Base-by-base conservation (phyloP, 2,797 vertebrate genomes). In the Dryobates pubescens region DNA sequence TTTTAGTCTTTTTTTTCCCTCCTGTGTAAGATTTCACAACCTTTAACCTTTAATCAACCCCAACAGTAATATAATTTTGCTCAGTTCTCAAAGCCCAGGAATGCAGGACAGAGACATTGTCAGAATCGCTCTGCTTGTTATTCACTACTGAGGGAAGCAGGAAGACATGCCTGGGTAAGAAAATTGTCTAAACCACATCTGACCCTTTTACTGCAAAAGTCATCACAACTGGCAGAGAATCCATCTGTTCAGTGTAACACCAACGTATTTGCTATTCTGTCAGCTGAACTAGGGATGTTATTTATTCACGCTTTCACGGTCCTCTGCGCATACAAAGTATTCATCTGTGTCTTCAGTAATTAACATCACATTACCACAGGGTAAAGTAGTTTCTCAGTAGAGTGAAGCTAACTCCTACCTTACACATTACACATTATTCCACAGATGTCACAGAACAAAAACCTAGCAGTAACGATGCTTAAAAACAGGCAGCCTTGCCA, bases 261-360 rank as follows among this genome's bases (percentile, higher is more conserved):
- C 45, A 65, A 58, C 7, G 9, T 76, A 51, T 79, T 92, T 78
- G 22, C 68, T 49, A 68, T 87, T 90, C 68, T 96, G 94, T 95
- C 92, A 91, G 86, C 24, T 82, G 67, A 51, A 6, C 91, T 65
- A 49, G 86, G 92, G 90, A 95, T 49, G 53, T 93, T 87, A 85
- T 69, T 82, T 86, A 94, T 90, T 94, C 57, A 20, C 72, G 81
- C 43, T 43, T 70, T 92, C 63, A 29, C 7, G 2, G 59, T 54
- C 63, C 87, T 71, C 84, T 64, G 53, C 32, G 23, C 54, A 29
- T 59, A 72, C 51, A 41, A 86, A 47, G 22, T 91, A 76, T 79
- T 95, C 88, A 89, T 79, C 94, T 84, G 68, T 93, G 92, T 86
- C 93, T 90, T 61, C 82, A 71, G 59, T 82, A 92, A 96, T 95